Base-by-base conservation (phyloP, 2,888 invertebrate species). In the Auanema freiburgensis region DNA sequence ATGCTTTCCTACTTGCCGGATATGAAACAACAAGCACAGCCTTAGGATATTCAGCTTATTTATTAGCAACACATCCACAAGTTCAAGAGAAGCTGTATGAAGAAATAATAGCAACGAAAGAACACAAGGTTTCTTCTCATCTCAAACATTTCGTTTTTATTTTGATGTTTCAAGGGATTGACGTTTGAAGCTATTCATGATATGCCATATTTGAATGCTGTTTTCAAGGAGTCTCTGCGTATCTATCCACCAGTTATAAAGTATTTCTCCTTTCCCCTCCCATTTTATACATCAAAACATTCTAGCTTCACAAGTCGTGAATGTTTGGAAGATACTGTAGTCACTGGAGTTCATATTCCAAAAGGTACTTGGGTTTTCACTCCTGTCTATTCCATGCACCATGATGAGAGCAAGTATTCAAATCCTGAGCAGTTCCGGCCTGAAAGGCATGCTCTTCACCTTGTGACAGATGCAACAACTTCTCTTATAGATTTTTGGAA, bases 11-110 rank as follows among this genome's bases (percentile, higher is more conserved):
- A 43, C 74, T 87, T 56, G 87, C 86, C 21, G 87, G 79, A 12
- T 88, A 86, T 67, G 88, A 88, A 74, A 88, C 88, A 0, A 87
- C 87, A 0, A 85, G 86, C 25, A 85, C 85, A 2, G 84, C 86
- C 2, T 76, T 88, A 41, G 84, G 84, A 6, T 87, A 85, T 74
- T 81, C 85, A 12, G 80, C 85, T 59, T 86, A 86, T 74, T 84
- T 86, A 50, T 78, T 87, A 60, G 85, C 86, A n/a, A 82, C 80
- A 59, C 83, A 87, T 75, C 85, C 80, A 3, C 84, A 86, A 1
- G 81, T 86, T 25, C 87, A 87, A 65, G 71, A 83, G 2, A 83
- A 76, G 55, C 77, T 87, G 3, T 84, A 84, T 59, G 74, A 83
- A 42, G 87, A 87, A 76, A 80, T 87, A 14, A 77, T 79, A 54